These are phyloP conservation scores for Tipula unca DNA, from an alignment of 2,888 invertebrate genomes.

Conservation along the genomic window DNA sequence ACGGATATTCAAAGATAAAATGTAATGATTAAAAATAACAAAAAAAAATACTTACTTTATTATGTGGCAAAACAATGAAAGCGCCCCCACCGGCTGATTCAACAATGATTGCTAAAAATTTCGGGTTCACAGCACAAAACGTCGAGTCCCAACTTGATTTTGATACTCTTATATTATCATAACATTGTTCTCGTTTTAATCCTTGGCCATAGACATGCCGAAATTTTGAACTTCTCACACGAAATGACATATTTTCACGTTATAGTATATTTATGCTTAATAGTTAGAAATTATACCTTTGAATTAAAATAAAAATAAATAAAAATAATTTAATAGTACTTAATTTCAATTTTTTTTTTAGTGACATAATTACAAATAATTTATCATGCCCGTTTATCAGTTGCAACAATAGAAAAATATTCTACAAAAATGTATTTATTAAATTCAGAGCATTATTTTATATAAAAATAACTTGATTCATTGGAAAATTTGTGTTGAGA, in stretches of 20 bases:
- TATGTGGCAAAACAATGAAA: slow-evolving; percentile 88
- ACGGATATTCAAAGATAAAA: slow-evolving; percentile 18
- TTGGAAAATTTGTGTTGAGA: neutral
- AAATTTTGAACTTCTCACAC: slow-evolving; percentile 95
- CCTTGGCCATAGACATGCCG: slow-evolving; percentile 86
- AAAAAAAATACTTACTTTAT: slow-evolving; percentile 56
- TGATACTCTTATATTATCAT: slow-evolving; percentile 93
- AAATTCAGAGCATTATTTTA: neutral
- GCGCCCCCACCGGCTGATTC: slow-evolving; percentile 95
- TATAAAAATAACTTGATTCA: neutral
- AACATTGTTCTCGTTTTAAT: slow-evolving; percentile 91
- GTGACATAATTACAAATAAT: neutral
- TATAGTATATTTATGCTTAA: slow-evolving; percentile 9
- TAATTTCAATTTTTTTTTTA: neutral
- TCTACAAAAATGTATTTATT: too few species aligned
- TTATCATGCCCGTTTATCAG: neutral
- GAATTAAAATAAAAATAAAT: neutral
- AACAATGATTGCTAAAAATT: slow-evolving; percentile 93
- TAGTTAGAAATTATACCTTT: neutral
- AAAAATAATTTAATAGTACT: neutral
- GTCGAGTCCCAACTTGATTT: slow-evolving; percentile 98
- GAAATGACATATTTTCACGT: slow-evolving; percentile 74
- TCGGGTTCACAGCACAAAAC: slow-evolving; percentile 97
- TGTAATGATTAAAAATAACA: slow-evolving; percentile 17
- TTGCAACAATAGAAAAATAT: neutral